These are phyloP conservation scores for Charaxes varanes DNA, from an alignment of 1,140 invertebrate species.

Conservation along the genomic window DNA sequence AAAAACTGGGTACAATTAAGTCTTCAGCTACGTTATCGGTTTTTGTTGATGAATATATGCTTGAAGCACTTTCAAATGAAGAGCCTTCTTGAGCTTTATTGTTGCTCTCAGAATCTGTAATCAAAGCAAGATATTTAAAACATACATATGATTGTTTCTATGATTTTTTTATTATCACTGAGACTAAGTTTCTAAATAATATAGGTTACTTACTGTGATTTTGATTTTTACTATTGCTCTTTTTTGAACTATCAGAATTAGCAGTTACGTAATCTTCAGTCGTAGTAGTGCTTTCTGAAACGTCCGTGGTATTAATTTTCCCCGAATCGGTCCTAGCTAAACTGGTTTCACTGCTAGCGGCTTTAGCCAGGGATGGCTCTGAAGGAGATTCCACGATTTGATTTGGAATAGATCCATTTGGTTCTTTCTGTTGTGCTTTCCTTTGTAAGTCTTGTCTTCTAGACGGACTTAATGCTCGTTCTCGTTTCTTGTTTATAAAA, in stretches of 20 bases:
- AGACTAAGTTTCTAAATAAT: no score
- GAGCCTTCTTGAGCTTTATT: constrained; percentile 80
- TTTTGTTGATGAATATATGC: constrained; percentile 83
- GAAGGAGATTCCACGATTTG: constrained; percentile 53
- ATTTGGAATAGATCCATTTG: constrained; percentile 57
- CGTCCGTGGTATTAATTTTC: constrained; percentile 82
- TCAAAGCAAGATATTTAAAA: constrained; percentile 4
- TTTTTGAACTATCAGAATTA: constrained; percentile 83
- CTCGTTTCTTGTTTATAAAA: constrained; percentile 69
- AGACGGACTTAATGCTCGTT: constrained; percentile 69
- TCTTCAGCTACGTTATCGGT: constrained; percentile 78
- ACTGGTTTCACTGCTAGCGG: constrained; percentile 59
- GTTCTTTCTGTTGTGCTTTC: constrained; percentile 60
- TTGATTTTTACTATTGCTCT: constrained; percentile 59
- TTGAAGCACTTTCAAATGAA: constrained; percentile 88
- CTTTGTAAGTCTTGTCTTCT: constrained; percentile 68
- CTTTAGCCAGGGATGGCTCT: constrained; percentile 47
- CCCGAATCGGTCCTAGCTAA: constrained; percentile 81
- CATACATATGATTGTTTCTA: no score
- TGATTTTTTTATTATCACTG: no score
- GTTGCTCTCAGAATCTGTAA: constrained; percentile 65
- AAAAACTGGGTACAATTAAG: constrained; percentile 74
- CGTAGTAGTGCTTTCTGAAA: constrained; percentile 88
- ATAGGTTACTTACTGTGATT: constrained; percentile 66
- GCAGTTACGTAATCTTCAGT: constrained; percentile 93